Percentiles rank a stretch among this genome's conserved stretches.
phyloP scores from a whole-genome alignment of 2,113 vertebrate genomes.

The Nicator chloris region DNA sequence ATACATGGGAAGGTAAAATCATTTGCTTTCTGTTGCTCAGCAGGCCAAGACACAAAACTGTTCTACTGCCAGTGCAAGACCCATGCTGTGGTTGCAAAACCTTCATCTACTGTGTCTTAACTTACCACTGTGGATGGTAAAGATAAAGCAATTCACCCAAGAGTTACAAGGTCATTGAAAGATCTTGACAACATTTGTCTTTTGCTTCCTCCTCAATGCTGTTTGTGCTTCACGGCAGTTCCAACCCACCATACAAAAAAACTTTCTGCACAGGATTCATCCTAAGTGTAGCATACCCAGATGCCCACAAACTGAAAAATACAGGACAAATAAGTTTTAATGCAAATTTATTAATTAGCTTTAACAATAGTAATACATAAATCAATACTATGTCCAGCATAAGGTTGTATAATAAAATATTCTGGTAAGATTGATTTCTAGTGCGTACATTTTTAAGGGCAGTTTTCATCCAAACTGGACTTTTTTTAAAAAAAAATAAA shows the following conservation, averaged over 20 bases:
- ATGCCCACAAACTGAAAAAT: background rate
- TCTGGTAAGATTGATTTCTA: constrained; percentile 7
- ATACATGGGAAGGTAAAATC: background rate
- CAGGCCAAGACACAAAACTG: background rate
- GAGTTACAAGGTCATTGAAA: background rate
- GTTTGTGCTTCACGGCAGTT: background rate
- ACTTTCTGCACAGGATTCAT: background rate
- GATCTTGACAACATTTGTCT: background rate
- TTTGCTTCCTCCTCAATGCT: background rate
- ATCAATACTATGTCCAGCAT: constrained; percentile 61
- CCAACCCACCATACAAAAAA: background rate
- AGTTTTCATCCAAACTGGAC: constrained; percentile 31
- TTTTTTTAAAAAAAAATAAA: background rate
- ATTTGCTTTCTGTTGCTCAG: background rate
- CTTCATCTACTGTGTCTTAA: background rate
- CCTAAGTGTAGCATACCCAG: background rate
- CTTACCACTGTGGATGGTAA: background rate
- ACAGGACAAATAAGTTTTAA: background rate
- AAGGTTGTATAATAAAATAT: constrained; percentile 54
- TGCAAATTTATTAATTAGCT: constrained; percentile 56
- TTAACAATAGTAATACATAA: constrained; percentile 52
- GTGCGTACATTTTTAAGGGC: constrained; percentile 27
- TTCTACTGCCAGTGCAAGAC: background rate
- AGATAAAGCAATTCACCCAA: background rate
- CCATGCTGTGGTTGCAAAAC: background rate